Base-by-base conservation (phyloP, 2,113 vertebrate species). In the Sander vitreus region DNA sequence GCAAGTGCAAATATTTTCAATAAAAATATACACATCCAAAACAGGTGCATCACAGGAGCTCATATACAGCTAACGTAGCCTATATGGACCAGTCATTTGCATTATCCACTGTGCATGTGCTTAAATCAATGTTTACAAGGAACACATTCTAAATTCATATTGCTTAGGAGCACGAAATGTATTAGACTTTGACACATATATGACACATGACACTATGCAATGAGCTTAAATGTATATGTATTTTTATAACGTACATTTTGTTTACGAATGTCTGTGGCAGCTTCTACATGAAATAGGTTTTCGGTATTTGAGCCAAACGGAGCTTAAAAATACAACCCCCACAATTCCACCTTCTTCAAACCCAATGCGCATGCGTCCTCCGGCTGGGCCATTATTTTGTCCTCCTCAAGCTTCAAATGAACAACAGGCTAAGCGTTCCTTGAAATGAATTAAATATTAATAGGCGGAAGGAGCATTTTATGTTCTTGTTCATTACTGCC, bases 371-470 rank as follows among this genome's bases (percentile, higher is more conserved):
- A 92, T 93, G 94, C 91, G 93, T 30, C 9, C 1, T 72, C 23
- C 25, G 47, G 53, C 78, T 71, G 86, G 86, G 87, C 90, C 92
- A 93, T 95, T 95, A 94, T 94, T 94, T 94, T 91, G 94, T 93
- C 90, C 89, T 92, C 89, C 85, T 85, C 77, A 91, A 93, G 93
- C 91, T 91, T 90, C 88, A 94, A 90, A 92, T 93, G 91, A 92
- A 93, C 92, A 94, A 88, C 85, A 87, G 92, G 87, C 92, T 78
- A 76, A 87, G 73, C 86, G 85, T 57, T 90, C 59, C 88, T 85
- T 78, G 85, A 91, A 92, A 92, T 89, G 86, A 91, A 91, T 89
- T 91, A 91, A 93, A 89, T 88, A 92, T 89, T 92, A 51, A 91
- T 62, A 73, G 76, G 6, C 79, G 78, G 82, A 85, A 78, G 88